phyloP scores from a whole-genome alignment of 2,113 vertebrate genomes.

The Trinectes maculatus region DNA sequence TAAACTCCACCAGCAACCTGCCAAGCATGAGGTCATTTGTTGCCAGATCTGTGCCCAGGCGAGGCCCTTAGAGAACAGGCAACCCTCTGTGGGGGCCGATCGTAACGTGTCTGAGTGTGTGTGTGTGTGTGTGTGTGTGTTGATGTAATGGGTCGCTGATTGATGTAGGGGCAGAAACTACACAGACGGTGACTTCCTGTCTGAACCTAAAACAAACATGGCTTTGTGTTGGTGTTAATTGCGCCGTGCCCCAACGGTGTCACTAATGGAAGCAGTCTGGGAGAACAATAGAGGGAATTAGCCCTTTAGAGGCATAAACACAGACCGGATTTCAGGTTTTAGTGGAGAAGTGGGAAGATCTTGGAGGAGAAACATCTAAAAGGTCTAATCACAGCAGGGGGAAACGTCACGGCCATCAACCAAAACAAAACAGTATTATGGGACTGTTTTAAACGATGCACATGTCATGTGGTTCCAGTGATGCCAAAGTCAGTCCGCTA shows the following conservation, averaged over 20 bases:
- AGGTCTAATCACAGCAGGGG: no score
- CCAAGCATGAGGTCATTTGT: constrained; percentile 78
- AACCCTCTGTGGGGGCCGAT: constrained; percentile 51
- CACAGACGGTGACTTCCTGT: constrained; percentile 68
- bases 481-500: no score
- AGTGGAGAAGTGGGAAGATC: not conserved
- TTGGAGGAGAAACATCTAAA: no score
- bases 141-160: constrained; percentile 64
- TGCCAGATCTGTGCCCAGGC: constrained; percentile 55
- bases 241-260: constrained; percentile 20
- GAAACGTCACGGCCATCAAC: no score
- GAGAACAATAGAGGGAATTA: constrained; percentile 8
- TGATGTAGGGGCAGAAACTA: constrained; percentile 56
- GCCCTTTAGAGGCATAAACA: not conserved
- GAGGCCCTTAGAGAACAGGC: constrained; percentile 49
- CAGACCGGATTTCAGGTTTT: no score
- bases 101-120: constrained; percentile 30
- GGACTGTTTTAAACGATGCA: not conserved
- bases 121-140: constrained; percentile 21
- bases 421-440: no score
- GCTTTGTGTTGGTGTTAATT: constrained; percentile 61
- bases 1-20: constrained; percentile 56
- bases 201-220: constrained; percentile 58
- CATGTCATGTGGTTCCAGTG: not conserved
- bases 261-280: constrained; percentile 18